These are phyloP conservation scores for Nylanderia fulva DNA, from an alignment of 1,140 invertebrate species.

Conservation along the genomic window DNA sequence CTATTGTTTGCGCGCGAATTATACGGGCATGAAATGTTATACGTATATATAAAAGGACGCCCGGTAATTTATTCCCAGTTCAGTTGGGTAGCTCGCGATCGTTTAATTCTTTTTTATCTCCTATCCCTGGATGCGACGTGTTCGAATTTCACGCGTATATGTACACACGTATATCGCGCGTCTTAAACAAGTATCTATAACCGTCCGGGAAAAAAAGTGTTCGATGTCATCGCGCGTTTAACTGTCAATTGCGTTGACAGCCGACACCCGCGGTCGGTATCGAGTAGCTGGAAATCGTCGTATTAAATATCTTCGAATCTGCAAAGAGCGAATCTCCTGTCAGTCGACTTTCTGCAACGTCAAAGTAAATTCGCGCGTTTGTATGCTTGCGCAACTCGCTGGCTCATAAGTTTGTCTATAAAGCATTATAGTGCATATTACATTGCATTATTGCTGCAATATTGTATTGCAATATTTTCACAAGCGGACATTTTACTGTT, in stretches of 20 bases:
- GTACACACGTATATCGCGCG: too few species aligned
- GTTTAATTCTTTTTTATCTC: conserved; percentile 15
- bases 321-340: conserved; percentile 41
- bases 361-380: conserved; percentile 58
- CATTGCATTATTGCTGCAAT: too few species aligned
- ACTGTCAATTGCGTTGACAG: background rate
- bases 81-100: background rate
- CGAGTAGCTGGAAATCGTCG: conserved; percentile 2
- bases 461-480: too few species aligned
- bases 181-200: background rate
- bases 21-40: conserved; percentile 12
- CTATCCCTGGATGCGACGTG: background rate
- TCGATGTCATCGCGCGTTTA: background rate
- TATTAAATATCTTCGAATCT: conserved; percentile 55
- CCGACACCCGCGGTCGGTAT: background rate
- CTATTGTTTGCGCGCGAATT: conserved; percentile 32
- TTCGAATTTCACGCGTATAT: background rate
- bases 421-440: too few species aligned
- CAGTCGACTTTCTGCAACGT: conserved; percentile 49
- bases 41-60: conserved; percentile 1
- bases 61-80: conserved; percentile 2
- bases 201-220: background rate
- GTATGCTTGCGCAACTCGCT: background rate
- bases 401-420: background rate
- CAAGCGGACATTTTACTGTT: too few species aligned